Base-by-base conservation (phyloP, 1,140 invertebrate species). In the Pemphigus obesinymphae region DNA sequence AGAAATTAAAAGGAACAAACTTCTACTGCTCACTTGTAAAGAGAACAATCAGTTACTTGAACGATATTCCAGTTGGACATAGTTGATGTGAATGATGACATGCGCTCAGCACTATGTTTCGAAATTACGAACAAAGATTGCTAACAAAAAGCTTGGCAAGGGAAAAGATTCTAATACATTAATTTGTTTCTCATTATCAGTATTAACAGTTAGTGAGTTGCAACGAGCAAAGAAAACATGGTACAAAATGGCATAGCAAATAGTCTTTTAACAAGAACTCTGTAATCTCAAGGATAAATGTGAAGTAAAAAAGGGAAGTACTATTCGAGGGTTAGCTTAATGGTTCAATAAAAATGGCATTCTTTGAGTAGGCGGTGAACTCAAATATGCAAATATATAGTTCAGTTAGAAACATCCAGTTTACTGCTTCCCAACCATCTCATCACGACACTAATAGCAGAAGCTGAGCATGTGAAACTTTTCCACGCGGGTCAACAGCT, bases 401-500 rank as follows among this genome's bases (percentile, higher is more conserved):
- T 75, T 40, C 43, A 45, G 37, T 26, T 31, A 75, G 23, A 26
- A 26, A 15, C 72, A 75, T 75, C 68, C 68, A 31, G 37, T 73
- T 43, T 55, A 43, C 23, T 78, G 10, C 26, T 45, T 11, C 3
- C 13, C 23, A 7, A 80, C 2, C 72, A 75, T 26, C 37, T 5
- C 4, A 34, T 75, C 2, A 48, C 45, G 8, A 23, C 15, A 34
- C 15, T 75, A 11, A 75, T 75, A 17, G 37, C 43, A 13, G 37
- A 75, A n/a, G 31, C 31, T 75, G 20, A 29, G 20, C 84, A 85
- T 37, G 0, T 15, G 0, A 55, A 45, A n/a, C 20, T 68, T 43
- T 45, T 83, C 10, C 75, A 80, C n/a, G 11, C 75, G 58, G 75
- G 75, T 13, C 75, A 45, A 48, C 75, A 80, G 17, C 26, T 80